A percentile compares a stretch with the other conserved stretches of the same genome.
phyloP scores from a whole-genome alignment of 2,797 vertebrate genomes.

The Anabacerthia variegaticeps region DNA sequence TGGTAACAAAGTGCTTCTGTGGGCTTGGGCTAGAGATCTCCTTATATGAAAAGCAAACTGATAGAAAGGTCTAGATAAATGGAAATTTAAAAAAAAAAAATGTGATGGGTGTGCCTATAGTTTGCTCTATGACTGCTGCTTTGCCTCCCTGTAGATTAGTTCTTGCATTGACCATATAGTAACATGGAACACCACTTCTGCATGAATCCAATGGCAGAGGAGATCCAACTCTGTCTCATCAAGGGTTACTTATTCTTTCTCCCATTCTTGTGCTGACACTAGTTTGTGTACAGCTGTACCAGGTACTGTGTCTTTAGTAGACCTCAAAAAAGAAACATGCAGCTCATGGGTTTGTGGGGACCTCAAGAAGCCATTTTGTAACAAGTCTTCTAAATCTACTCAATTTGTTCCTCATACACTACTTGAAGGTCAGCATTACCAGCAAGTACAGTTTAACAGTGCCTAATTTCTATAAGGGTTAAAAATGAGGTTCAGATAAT shows the following conservation, averaged over 20 bases:
- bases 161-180: not conserved
- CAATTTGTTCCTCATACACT: not conserved
- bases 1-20: not conserved
- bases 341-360: not conserved
- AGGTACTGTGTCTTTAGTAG: not conserved
- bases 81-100: not conserved
- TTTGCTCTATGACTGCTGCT: not conserved
- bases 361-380: not conserved
- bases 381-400: not conserved
- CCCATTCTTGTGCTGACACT: not conserved
- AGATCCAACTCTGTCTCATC: not conserved
- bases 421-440: not conserved
- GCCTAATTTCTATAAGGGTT: not conserved
- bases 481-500: not conserved
- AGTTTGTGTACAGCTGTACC: not conserved
- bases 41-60: not conserved
- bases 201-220: not conserved
- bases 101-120: accelerated
- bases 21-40: not conserved
- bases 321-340: accelerated
- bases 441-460: not conserved
- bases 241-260: not conserved
- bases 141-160: not conserved
- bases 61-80: not conserved
- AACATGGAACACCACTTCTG: not conserved